Percentiles rank a stretch among this genome's conserved stretches.
phyloP scores from a whole-genome alignment of 2,797 vertebrate species.

The Neopelma chrysocephalum region DNA sequence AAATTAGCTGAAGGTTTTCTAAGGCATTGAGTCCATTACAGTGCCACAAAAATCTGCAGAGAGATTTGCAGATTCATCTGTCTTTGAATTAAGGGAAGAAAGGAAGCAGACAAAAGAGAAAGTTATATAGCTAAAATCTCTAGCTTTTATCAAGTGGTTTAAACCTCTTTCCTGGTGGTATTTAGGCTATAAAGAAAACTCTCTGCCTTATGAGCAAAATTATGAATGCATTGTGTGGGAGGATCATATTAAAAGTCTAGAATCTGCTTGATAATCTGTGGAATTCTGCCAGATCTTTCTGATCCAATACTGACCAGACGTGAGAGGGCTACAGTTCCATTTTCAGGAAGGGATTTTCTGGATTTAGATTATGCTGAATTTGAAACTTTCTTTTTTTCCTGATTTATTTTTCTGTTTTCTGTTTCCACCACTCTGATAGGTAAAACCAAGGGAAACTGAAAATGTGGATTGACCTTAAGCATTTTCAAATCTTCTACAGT shows the following conservation, averaged over 20 bases:
- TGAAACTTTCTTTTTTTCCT: neutral
- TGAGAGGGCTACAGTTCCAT: neutral
- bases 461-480: neutral
- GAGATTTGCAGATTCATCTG: neutral
- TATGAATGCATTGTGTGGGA: neutral
- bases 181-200: neutral
- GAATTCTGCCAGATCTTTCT: neutral
- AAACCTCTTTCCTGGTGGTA: neutral
- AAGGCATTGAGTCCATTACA: neutral
- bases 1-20: neutral
- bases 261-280: neutral
- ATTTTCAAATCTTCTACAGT: neutral
- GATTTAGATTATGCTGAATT: neutral
- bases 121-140: neutral
- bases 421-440: neutral
- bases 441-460: neutral
- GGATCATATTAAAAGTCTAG: neutral
- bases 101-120: neutral
- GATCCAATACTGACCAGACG: neutral
- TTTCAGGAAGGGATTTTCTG: neutral
- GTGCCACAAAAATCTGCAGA: neutral
- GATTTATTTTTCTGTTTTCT: no score
- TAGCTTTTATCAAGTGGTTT: neutral
- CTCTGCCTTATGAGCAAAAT: neutral
- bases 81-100: neutral